Conservation (phyloP, 2,888 invertebrate species). For the Temnothorax ravouxi region DNA sequence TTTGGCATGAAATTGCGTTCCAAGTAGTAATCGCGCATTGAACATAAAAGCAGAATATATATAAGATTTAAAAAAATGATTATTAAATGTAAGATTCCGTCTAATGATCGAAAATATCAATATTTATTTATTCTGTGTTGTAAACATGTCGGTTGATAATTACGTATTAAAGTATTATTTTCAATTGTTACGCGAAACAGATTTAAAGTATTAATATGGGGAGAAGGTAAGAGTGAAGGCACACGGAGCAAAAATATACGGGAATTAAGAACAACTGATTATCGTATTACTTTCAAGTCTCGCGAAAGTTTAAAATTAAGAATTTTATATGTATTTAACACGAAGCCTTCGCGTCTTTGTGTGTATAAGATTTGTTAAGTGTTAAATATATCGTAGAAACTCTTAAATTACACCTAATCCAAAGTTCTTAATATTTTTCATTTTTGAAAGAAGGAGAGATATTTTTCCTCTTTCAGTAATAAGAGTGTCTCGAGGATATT, state of each 20-base stretch:
- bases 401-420: neutral
- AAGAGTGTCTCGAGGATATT: constrained; percentile 18
- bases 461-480: neutral
- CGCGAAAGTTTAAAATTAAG: neutral
- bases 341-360: too few relatives aligned
- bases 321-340: neutral
- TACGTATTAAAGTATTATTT: neutral
- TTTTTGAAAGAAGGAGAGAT: neutral
- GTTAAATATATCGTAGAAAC: neutral
- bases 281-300: neutral
- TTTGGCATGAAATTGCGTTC: neutral
- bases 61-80: neutral
- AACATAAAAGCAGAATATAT: too few relatives aligned
- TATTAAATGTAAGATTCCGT: neutral
- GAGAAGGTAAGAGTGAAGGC: neutral
- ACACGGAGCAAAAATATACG: neutral
- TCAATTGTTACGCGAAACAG: neutral
- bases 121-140: neutral
- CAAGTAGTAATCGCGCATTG: neutral
- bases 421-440: neutral
- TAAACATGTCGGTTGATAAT: neutral
- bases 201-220: neutral
- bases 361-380: neutral
- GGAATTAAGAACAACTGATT: neutral
- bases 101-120: neutral